Conservation (phyloP, 2,888 invertebrate species). For the Congeria kusceri region DNA sequence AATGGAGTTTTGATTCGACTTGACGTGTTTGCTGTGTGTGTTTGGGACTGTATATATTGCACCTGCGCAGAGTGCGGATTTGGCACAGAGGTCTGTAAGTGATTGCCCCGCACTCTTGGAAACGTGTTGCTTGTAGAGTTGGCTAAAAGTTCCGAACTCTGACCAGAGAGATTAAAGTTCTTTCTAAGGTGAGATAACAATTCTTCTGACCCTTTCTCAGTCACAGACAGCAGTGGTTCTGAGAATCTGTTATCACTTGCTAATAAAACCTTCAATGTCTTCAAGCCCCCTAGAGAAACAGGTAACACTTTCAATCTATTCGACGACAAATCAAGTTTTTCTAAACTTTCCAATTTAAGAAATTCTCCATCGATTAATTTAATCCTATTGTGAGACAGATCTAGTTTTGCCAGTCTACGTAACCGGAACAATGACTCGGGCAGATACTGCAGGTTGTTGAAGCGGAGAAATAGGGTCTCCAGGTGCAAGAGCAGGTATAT, state of each 20-base stretch:
- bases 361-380: slow-evolving; percentile 80
- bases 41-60: slow-evolving; percentile 84
- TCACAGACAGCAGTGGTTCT: slow-evolving; percentile 81
- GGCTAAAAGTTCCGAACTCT: slow-evolving; percentile 47
- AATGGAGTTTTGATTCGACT: slow-evolving; percentile 84
- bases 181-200: slow-evolving; percentile 79
- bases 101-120: slow-evolving; percentile 82
- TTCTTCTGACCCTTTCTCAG: slow-evolving; percentile 81
- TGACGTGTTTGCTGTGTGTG: slow-evolving; percentile 83
- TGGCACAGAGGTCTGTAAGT: slow-evolving; percentile 79
- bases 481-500: slow-evolving; percentile 84
- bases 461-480: slow-evolving; percentile 77
- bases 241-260: slow-evolving; percentile 80
- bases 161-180: slow-evolving; percentile 60
- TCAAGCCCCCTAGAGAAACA: slow-evolving; percentile 77
- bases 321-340: slow-evolving; percentile 80
- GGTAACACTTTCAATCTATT: slow-evolving; percentile 83
- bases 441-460: slow-evolving; percentile 80
- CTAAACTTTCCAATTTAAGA: slow-evolving; percentile 81
- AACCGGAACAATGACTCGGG: slow-evolving; percentile 81
- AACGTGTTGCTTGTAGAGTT: slow-evolving; percentile 77
- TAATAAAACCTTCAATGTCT: slow-evolving; percentile 77
- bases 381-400: slow-evolving; percentile 82
- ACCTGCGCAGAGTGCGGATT: slow-evolving; percentile 84
- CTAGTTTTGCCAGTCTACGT: slow-evolving; percentile 82